Base-by-base conservation (phyloP, 2,888 invertebrate genomes). In the Scrobipalpa costella region DNA sequence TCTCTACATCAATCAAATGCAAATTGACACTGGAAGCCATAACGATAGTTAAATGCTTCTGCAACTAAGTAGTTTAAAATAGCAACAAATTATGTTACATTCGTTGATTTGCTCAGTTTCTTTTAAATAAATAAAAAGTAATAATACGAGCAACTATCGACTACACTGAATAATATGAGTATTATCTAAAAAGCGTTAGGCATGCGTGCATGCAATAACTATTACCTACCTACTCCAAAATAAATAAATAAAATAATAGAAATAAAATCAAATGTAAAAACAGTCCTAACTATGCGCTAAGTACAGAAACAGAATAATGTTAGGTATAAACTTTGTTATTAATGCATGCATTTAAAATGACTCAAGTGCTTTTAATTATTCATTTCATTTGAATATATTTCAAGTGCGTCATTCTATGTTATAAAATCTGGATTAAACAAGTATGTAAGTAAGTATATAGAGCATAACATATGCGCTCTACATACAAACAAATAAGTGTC, bases 1-100 rank as follows among this genome's bases (percentile, higher is more conserved):
- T 55, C 55, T 55, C 55, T 55, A 34, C 33, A 55, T 55, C 55
- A 55, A 55, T 55, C 55, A 15, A 34, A 55, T 34, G 55, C 55
- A 55, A 55, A 55, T 55, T 34, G 27, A 55, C 55, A 55, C 27
- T 34, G 33, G 34, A 55, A 55, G 55, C 55, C 52, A 52, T 52
- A 52, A 52, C 21, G 33, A 33, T 33, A 52, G 49, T 49, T 21
- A 49, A 19, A 21, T 49, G 50, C 13, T 21, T 52, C 50, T 50
- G 21, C 50, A 44, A 52, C 1, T 27, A 52, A 11, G 6, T 44
- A 44, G 15, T 15, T 44, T 44, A 44, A 15, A 44, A 44, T 44
- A 44, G 44, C 44, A 44, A 44, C 44, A 44, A n/a, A 7, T n/a
- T 44, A 0, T 15, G 9, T 44, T 44, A n/a, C 3, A 15, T n/a